Evolutionary conservation across 2,888 invertebrate species (phyloP).

Genomic region (Eueremaeus valkanovi): DNA sequence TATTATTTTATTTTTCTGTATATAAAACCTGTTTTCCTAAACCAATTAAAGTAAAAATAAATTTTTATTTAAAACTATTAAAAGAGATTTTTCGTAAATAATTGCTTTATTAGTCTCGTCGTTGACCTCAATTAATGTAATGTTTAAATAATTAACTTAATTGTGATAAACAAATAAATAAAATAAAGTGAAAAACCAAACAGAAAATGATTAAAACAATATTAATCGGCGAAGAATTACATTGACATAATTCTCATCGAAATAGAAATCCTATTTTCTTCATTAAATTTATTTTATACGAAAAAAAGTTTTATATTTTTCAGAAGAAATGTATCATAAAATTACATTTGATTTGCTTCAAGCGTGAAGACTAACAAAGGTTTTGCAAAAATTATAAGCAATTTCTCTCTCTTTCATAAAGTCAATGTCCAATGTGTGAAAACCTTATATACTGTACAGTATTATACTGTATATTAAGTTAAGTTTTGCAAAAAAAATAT

Average conservation of each 20-base stretch:
- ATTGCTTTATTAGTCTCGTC: neutral
- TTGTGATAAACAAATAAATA: neutral
- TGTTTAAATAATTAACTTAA: neutral
- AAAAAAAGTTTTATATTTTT: neutral
- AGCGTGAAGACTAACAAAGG: constrained; percentile 27
- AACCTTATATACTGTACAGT: constrained; percentile 13
- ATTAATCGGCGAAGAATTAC: neutral
- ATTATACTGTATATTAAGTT: too few relatives aligned
- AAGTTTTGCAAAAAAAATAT: neutral
- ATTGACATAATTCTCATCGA: constrained; percentile 27
- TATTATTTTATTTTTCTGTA: too few relatives aligned
- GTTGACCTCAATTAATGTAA: neutral
- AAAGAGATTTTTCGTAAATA: too few relatives aligned
- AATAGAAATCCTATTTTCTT: neutral
- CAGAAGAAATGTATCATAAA: constrained; percentile 2
- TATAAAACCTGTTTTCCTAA: neutral
- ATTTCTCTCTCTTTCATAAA: constrained; percentile 2
- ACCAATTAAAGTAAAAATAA: neutral
- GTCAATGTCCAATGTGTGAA: constrained; percentile 34
- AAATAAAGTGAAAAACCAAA: too few relatives aligned
- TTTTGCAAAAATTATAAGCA: constrained; percentile 18
- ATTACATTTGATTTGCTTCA: constrained; percentile 27
- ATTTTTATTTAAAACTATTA: too few relatives aligned
- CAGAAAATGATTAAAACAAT: neutral
- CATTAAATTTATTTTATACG: neutral